phyloP scores from a whole-genome alignment of 2,113 vertebrate species.

The Galeopterus variegatus region DNA sequence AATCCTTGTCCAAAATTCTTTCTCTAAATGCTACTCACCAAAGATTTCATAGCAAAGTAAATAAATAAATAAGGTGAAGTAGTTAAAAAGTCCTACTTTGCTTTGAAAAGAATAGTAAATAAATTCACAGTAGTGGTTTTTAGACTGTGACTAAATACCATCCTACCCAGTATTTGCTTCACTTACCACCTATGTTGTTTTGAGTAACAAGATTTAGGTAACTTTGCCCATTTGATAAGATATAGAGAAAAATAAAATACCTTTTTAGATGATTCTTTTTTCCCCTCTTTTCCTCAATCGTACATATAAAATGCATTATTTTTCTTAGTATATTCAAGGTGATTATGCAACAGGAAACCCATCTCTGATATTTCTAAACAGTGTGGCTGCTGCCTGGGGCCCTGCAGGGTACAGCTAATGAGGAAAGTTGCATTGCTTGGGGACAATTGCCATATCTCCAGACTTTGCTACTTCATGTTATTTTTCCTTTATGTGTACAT shows the following conservation, averaged over 20 bases:
- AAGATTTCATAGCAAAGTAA: not conserved
- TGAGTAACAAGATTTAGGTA: not conserved
- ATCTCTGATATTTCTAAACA: not conserved
- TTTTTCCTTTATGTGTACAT: not conserved
- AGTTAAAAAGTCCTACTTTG: not conserved
- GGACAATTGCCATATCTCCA: not conserved
- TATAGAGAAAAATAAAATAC: not conserved
- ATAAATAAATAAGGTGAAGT: not conserved
- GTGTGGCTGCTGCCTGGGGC: not conserved
- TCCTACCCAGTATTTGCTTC: not conserved
- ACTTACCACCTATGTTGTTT: not conserved
- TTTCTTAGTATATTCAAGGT: not conserved
- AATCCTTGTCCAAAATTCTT: not conserved
- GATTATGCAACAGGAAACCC: not conserved
- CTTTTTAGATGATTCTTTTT: conserved; percentile 9
- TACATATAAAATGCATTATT: not conserved
- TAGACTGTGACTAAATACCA: not conserved
- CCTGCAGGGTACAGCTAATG: not conserved
- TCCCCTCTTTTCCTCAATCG: not conserved
- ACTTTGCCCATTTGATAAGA: not conserved
- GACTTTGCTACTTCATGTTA: not conserved
- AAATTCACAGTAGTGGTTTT: not conserved
- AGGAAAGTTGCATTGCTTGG: not conserved
- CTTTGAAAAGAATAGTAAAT: conserved; percentile 20
- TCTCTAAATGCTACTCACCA: not conserved